Percentiles rank a stretch among this genome's conserved stretches.
Evolutionary conservation across 2,888 invertebrate species (phyloP).

Genomic region (Napeogenes inachia): DNA sequence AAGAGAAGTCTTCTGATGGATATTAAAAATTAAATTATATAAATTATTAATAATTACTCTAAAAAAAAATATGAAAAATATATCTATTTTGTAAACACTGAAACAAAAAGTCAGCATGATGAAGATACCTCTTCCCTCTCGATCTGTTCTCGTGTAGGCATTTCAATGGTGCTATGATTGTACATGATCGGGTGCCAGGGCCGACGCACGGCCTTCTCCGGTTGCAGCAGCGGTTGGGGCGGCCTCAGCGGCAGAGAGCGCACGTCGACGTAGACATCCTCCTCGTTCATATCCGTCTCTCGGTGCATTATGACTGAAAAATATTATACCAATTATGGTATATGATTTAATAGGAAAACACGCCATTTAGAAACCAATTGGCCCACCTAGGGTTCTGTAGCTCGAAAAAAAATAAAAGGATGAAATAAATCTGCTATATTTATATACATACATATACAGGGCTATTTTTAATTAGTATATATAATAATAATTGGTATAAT

Average conservation of each 20-base stretch:
- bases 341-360: neutral
- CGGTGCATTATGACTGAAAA: constrained; percentile 23
- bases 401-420: too few species aligned
- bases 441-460: too few species aligned
- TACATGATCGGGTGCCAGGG: constrained; percentile 81
- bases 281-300: constrained; percentile 42
- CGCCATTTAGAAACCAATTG: too few species aligned
- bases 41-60: too few species aligned
- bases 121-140: constrained; percentile 34
- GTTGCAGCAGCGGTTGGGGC: constrained; percentile 70
- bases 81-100: too few species aligned
- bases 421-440: too few species aligned
- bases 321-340: neutral
- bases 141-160: constrained; percentile 37
- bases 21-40: too few species aligned
- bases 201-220: constrained; percentile 73
- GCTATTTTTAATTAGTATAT: too few species aligned
- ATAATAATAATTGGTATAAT: too few species aligned
- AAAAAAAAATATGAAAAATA: too few species aligned
- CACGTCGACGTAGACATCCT: constrained; percentile 65
- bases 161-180: constrained; percentile 69
- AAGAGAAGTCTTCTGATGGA: too few species aligned
- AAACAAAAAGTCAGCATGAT: neutral
- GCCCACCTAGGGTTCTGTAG: too few species aligned
- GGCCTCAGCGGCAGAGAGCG: constrained; percentile 58